A percentile compares a stretch with the other conserved stretches of the same genome.
Evolutionary conservation across 2,797 vertebrate species (phyloP).

Genomic region (Sebastes trivittatus): DNA sequence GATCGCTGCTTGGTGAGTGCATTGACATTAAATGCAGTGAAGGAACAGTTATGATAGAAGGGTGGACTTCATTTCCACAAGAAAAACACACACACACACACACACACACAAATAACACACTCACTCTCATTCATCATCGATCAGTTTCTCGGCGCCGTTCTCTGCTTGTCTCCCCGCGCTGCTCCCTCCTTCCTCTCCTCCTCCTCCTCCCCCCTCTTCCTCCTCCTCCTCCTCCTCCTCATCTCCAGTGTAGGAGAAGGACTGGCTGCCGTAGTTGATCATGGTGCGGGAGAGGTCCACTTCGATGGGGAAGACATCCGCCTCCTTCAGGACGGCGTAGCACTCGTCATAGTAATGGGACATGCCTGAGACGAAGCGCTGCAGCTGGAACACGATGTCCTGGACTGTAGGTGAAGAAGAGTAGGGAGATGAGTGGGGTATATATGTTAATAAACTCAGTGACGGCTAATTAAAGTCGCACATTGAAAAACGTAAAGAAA

Average conservation of each 20-base stretch:
- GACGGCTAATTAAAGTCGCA: not conserved
- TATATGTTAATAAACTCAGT: not conserved
- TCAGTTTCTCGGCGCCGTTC: constrained; percentile 84
- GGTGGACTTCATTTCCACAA: constrained; percentile 2
- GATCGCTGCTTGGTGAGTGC: constrained; percentile 13
- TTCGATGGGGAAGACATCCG: constrained; percentile 98
- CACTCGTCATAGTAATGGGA: constrained; percentile 96
- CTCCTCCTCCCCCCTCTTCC: not conserved
- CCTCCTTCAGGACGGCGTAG: constrained; percentile 91
- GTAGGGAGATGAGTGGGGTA: not conserved
- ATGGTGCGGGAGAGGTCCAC: constrained; percentile 96
- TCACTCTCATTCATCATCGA: constrained; percentile 81
- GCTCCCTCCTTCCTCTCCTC: constrained; percentile 42
- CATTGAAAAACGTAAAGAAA: not conserved
- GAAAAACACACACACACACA: not conserved
- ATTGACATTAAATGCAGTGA: constrained; percentile 12
- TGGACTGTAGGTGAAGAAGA: constrained; percentile 84
- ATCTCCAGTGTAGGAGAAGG: constrained; percentile 83
- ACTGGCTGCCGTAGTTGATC: constrained; percentile 90
- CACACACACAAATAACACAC: not conserved
- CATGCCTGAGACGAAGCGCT: constrained; percentile 97
- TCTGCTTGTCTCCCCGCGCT: constrained; percentile 53
- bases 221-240: constrained; percentile 78
- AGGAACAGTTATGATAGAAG: not conserved
- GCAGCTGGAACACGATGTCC: constrained; percentile 99